Percentiles rank a stretch among this genome's conserved stretches.
phyloP scores from a whole-genome alignment of 2,113 vertebrate species.

The Marcusenius ussheri region DNA sequence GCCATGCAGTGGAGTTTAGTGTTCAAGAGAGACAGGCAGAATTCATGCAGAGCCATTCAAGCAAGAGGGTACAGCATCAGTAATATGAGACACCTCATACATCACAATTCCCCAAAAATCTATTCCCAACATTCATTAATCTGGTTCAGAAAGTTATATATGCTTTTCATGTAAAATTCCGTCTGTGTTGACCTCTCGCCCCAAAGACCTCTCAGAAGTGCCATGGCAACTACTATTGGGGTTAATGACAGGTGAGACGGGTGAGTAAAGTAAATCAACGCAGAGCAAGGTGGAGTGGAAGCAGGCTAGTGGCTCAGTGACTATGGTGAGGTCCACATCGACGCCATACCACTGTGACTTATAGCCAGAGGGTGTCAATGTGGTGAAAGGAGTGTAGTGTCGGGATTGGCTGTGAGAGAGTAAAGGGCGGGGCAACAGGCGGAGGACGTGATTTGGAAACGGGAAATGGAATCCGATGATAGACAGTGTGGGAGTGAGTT shows the following conservation, averaged over 20 bases:
- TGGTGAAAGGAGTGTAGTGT: background rate
- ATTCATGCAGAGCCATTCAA: background rate
- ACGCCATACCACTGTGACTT: background rate
- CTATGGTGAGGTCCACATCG: background rate
- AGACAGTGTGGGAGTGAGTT: background rate
- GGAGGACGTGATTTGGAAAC: background rate
- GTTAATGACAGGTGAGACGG: background rate
- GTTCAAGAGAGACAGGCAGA: background rate
- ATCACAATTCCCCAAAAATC: background rate
- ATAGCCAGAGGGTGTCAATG: background rate
- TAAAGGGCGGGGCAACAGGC: background rate
- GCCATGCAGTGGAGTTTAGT: background rate
- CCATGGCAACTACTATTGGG: background rate
- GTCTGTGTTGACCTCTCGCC: background rate
- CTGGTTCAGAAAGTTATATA: background rate
- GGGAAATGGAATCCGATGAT: background rate
- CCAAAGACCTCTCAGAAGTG: background rate
- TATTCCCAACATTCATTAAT: background rate
- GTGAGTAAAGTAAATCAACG: background rate
- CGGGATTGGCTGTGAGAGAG: background rate
- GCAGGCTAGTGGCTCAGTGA: background rate
- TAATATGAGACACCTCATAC: background rate
- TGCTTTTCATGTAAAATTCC: background rate
- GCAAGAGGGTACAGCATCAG: background rate
- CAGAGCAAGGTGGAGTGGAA: background rate